Evolutionary conservation across 2,888 invertebrate genomes (phyloP).

Genomic region (Galerucella pusilla): DNA sequence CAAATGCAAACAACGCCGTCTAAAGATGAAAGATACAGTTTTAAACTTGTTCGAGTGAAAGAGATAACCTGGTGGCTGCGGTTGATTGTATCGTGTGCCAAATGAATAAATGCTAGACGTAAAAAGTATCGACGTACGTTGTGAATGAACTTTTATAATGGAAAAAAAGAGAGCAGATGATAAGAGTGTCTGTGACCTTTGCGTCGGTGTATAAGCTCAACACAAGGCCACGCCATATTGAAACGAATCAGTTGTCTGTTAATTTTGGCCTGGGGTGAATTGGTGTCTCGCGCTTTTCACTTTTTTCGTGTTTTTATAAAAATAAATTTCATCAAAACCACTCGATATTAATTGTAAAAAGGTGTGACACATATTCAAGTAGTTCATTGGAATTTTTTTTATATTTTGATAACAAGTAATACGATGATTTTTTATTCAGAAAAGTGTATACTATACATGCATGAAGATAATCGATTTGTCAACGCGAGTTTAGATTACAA

Average conservation of each 20-base stretch:
- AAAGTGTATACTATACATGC: conserved; percentile 54
- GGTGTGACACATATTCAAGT: conserved; percentile 5
- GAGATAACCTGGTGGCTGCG: conserved; percentile 44
- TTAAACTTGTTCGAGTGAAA: conserved; percentile 49
- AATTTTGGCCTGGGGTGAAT: conserved; percentile 68
- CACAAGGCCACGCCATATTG: conserved; percentile 71
- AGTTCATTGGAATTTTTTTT: conserved; percentile 17
- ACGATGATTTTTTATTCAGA: conserved; percentile 46
- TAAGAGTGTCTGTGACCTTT: conserved; percentile 43
- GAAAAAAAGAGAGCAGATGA: conserved; percentile 38
- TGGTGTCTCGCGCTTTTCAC: conserved; percentile 54
- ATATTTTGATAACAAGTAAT: conserved; percentile 24
- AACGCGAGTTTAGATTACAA: conserved; percentile 68
- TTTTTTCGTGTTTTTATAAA: conserved; percentile 57
- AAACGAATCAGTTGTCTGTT: conserved; percentile 71
- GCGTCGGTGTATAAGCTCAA: conserved; percentile 47
- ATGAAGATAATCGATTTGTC: conserved; percentile 70
- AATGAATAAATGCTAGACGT: conserved; percentile 56
- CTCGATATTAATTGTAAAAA: conserved; percentile 8
- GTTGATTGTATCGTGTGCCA: conserved; percentile 49
- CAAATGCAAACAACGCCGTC: conserved; percentile 44
- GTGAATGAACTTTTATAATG: conserved; percentile 24
- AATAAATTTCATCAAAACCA: conserved; percentile 31
- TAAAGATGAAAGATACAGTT: conserved; percentile 44
- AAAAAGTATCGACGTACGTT: conserved; percentile 45